These are phyloP conservation scores for Heloderma charlesbogerti DNA, from an alignment of 2,113 vertebrate genomes.

Conservation along the genomic window DNA sequence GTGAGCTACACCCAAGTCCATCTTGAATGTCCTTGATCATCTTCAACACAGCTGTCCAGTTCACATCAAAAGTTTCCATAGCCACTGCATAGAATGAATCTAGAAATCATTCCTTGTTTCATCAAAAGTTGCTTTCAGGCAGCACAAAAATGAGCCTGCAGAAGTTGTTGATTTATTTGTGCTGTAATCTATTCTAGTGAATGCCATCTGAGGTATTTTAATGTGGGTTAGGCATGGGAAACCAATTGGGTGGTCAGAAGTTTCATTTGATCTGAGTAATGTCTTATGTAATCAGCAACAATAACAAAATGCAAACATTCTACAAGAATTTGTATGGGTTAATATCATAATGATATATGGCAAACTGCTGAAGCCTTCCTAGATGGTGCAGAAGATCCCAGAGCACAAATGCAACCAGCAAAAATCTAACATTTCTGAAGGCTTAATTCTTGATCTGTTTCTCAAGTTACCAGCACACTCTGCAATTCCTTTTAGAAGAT, in stretches of 20 bases:
- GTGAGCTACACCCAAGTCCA: neutral
- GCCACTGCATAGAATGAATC: neutral
- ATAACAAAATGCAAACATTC: neutral
- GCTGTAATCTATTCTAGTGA: neutral
- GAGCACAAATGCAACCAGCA: neutral
- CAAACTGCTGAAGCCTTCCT: neutral
- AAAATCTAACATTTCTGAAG: slow-evolving; percentile 28
- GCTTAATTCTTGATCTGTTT: slow-evolving; percentile 34
- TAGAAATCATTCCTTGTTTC: neutral
- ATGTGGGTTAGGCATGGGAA: neutral
- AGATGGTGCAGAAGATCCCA: neutral
- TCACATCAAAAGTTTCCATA: too few species aligned
- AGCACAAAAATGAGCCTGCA: neutral
- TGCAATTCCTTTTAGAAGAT: slow-evolving; percentile 55
- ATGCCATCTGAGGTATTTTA: neutral
- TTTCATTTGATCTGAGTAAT: neutral
- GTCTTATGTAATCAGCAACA: neutral
- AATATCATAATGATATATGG: slow-evolving; percentile 1
- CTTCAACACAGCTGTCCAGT: neutral
- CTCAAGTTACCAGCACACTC: slow-evolving; percentile 30
- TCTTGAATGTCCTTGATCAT: too few species aligned
- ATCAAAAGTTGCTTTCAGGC: neutral
- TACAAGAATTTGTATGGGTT: neutral
- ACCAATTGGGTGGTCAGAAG: neutral
- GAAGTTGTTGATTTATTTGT: neutral